Evolutionary conservation across 2,797 vertebrate genomes (phyloP), one percentile per base, ranked within the genome.

Genomic region (Eulemur mongoz): DNA sequence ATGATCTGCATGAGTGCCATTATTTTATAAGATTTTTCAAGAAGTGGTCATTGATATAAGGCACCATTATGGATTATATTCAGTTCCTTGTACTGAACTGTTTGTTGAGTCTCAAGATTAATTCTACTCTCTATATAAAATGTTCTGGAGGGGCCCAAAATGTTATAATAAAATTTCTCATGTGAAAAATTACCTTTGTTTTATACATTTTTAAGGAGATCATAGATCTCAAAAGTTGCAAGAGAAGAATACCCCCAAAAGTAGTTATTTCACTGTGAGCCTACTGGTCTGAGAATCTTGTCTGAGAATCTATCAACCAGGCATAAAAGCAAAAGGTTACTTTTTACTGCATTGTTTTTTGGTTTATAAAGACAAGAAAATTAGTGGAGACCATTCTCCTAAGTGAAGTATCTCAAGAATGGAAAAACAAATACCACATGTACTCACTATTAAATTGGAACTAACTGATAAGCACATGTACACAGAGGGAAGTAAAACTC

Each of bases 11-110:
- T 32, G 35, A 75, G 38, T 91, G 50, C 70, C 57, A 57, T 96
- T 88, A 79, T 54, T 88, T 96, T 70, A 65, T 32, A 91, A 89
- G 65, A 30, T 57, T 84, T 92, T 84, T 85, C 27, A 94, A 61
- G 65, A 92, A 65, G 27, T 76, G 17, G 20, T 92, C 13, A 86
- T 27, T 57, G 17, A 92, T 65, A 38, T 65, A 69, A 73, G 7
- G 38, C 57, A 75, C 32, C 17, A 13, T 89, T 73, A 61, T 83
- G 70, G n/a, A n/a, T 81, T 76, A 25, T 81, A 54, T 82, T 95
- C 32, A 9, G 43, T 38, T 57, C 38, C 30, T 48, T 85, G 3
- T 93, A 7, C 38, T 70, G 54, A 70, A 67, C n/a, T 90, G 61
- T 27, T 80, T 90, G 67, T 27, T 81, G 57, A 85, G n/a, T 70